phyloP scores from a whole-genome alignment of 2,113 vertebrate species.

The Catharus fuscescens region DNA sequence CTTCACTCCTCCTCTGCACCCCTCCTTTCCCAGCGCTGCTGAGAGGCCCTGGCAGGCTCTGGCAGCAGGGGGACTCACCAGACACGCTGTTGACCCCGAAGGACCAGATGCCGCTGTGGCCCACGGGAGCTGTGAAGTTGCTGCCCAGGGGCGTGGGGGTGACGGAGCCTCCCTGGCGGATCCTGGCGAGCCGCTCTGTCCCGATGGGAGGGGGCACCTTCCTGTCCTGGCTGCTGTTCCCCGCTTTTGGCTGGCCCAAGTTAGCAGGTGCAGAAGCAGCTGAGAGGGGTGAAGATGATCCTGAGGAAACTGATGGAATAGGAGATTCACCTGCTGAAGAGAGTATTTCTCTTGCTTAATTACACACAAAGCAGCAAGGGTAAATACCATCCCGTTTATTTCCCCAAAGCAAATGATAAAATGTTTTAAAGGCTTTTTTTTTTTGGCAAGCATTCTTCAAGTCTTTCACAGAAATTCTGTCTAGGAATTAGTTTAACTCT shows the following conservation, averaged over 20 bases:
- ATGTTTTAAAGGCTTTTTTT: background rate
- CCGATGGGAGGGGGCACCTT: constrained; percentile 97
- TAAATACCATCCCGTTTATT: background rate
- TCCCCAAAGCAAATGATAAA: background rate
- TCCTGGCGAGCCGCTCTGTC: constrained; percentile 92
- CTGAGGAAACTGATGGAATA: constrained; percentile 92
- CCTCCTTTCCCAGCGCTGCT: background rate
- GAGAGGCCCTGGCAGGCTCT: background rate
- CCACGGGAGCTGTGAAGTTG: constrained; percentile 93
- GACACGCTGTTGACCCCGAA: constrained; percentile 94
- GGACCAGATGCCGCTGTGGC: constrained; percentile 98
- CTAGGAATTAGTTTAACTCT: background rate
- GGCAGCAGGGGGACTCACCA: constrained; percentile 70
- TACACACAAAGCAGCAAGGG: background rate
- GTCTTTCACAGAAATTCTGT: background rate
- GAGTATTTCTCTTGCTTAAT: constrained; percentile 78
- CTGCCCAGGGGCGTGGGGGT: constrained; percentile 89
- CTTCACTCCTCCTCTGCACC: background rate
- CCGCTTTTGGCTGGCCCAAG: constrained; percentile 87
- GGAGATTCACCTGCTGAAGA: constrained; percentile 91
- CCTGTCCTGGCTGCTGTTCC: constrained; percentile 84
- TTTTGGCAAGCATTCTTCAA: background rate
- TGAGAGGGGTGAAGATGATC: constrained; percentile 90
- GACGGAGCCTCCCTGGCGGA: constrained; percentile 94
- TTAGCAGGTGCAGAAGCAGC: constrained; percentile 85